Percentiles rank a stretch among this genome's conserved stretches.
Evolutionary conservation across 1,140 invertebrate genomes (phyloP).

Genomic region (Tribolium castaneum): DNA sequence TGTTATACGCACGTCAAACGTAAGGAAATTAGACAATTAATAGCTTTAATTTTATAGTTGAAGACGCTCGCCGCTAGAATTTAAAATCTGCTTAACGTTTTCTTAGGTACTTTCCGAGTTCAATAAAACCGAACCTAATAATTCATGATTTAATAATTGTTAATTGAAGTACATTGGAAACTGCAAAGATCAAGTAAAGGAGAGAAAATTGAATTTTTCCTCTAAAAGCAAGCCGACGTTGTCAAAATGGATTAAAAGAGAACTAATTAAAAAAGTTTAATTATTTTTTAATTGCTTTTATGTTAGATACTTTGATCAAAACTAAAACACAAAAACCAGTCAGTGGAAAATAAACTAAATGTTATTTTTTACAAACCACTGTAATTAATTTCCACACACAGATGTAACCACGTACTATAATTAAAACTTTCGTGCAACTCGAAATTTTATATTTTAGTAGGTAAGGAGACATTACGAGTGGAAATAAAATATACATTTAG

Average conservation of each 20-base stretch:
- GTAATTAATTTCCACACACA: constrained; percentile 11
- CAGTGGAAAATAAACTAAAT: constrained; percentile 16
- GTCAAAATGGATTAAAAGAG: constrained; percentile 29
- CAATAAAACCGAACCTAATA: constrained; percentile 20
- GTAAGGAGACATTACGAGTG: background rate
- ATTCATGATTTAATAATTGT: constrained; percentile 32
- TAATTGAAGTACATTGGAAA: constrained; percentile 17
- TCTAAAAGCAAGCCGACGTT: constrained; percentile 16
- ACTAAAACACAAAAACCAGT: constrained; percentile 18
- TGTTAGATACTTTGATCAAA: constrained; percentile 34
- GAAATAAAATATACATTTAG: constrained; percentile 11
- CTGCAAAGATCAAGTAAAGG: constrained; percentile 30
- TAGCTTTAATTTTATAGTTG: no score
- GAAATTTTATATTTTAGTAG: background rate
- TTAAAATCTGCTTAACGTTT: background rate
- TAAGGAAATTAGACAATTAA: background rate
- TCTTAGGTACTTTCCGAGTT: background rate
- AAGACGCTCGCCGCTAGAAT: background rate
- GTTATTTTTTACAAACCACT: background rate
- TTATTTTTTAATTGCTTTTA: constrained; percentile 43
- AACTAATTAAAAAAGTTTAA: constrained; percentile 45
- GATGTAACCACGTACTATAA: background rate
- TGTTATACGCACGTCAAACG: background rate
- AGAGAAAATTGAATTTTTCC: constrained; percentile 32
- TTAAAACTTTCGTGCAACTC: background rate